Conservation (phyloP, 2,797 vertebrate species). For the Coluber constrictor region DNA sequence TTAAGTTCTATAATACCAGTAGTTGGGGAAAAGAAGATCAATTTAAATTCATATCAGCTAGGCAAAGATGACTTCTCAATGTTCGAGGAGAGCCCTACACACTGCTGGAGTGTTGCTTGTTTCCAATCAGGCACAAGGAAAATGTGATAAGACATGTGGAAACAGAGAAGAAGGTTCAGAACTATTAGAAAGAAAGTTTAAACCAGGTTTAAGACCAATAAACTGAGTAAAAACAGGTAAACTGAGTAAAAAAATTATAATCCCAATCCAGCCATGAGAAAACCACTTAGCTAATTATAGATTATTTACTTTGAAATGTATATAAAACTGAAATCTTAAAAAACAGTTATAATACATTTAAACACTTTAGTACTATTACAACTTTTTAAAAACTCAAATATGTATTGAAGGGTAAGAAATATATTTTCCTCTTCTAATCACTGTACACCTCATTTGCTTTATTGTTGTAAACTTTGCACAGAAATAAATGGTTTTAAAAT, state of each 20-base stretch:
- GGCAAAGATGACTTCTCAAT: not conserved
- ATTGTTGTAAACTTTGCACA: not conserved
- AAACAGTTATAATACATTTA: not conserved
- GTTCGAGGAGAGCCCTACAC: not conserved
- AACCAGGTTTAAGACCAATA: not conserved
- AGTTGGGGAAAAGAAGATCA: not conserved
- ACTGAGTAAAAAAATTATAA: not conserved
- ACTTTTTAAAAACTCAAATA: not conserved
- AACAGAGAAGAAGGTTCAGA: not conserved
- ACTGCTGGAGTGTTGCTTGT: not conserved
- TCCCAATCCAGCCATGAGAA: not conserved
- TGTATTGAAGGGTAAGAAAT: not conserved
- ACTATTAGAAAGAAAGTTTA: not conserved
- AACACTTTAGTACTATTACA: not conserved
- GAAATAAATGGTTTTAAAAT: not conserved
- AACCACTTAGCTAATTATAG: not conserved
- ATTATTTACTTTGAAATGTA: not conserved
- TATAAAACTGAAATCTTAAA: not conserved
- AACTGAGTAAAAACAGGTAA: not conserved
- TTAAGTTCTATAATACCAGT: not conserved
- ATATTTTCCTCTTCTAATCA: not conserved
- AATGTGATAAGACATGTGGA: not conserved
- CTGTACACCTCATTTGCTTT: not conserved
- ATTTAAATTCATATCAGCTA: not conserved
- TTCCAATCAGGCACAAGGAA: not conserved